phyloP scores from a whole-genome alignment of 2,113 vertebrate genomes.

The Pterophyllum scalare region DNA sequence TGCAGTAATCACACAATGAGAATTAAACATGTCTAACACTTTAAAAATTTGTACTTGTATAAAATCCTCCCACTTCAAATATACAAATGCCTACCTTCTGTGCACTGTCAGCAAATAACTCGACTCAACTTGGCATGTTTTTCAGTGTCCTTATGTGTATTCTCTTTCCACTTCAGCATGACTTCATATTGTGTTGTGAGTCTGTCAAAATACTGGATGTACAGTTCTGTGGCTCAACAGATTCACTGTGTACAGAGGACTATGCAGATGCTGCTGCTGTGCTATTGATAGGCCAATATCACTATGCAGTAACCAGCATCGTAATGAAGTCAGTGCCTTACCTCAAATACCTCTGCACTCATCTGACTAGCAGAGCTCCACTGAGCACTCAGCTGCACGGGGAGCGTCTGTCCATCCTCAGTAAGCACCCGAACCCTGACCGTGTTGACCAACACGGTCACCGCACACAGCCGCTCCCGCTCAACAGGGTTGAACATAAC shows the following conservation, averaged over 20 bases:
- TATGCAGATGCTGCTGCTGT: background rate
- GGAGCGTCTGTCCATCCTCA: constrained; percentile 90
- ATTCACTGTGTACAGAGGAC: background rate
- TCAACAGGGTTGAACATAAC: constrained; percentile 94
- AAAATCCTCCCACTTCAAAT: background rate
- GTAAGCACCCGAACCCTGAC: constrained; percentile 85
- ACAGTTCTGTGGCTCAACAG: background rate
- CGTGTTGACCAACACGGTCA: constrained; percentile 88
- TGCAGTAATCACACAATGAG: background rate
- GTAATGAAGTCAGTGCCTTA: constrained; percentile 59
- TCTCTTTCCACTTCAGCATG: background rate
- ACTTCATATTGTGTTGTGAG: background rate
- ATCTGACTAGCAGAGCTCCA: constrained; percentile 87
- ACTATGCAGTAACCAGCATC: background rate
- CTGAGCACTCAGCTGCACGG: constrained; percentile 85
- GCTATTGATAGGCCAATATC: background rate
- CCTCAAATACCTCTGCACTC: constrained; percentile 88
- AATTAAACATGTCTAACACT: background rate
- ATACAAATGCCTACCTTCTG: background rate
- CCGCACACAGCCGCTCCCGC: constrained; percentile 88
- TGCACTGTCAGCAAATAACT: background rate
- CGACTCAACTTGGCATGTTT: background rate
- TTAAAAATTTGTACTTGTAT: background rate
- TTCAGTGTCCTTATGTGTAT: background rate
- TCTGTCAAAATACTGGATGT: background rate